Percentiles rank a stretch among this genome's conserved stretches.
These are phyloP conservation scores for Saturnia pavonia DNA, from an alignment of 2,888 invertebrate genomes.

Conservation along the genomic window DNA sequence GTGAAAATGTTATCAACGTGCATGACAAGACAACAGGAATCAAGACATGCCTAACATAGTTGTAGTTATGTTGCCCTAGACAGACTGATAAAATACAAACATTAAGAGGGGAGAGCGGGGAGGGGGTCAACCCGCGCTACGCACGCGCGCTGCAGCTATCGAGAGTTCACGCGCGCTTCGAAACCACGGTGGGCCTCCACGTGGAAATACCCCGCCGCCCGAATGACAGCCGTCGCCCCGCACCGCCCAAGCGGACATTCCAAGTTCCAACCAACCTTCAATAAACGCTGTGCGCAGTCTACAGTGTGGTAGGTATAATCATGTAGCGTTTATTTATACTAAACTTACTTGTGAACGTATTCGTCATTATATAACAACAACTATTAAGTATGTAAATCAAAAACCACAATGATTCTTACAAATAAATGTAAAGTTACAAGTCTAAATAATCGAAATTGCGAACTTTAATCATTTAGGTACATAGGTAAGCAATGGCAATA, in stretches of 20 bases:
- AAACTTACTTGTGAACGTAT: neutral
- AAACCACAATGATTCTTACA: neutral
- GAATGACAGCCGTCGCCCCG: conserved; percentile 41
- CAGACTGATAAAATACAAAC: conserved; percentile 59
- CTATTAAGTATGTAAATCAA: conserved; percentile 8
- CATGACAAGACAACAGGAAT: conserved; percentile 18
- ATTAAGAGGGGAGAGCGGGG: conserved; percentile 54
- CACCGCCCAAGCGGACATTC: conserved; percentile 49
- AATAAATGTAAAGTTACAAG: neutral
- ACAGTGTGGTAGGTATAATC: conserved; percentile 39
- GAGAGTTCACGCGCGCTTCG: conserved; percentile 73
- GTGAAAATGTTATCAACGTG: neutral
- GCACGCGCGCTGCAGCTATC: conserved; percentile 73
- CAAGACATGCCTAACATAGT: conserved; percentile 50
- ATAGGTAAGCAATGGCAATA: neutral
- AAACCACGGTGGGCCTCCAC: conserved; percentile 83
- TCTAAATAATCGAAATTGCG: conserved; percentile 1
- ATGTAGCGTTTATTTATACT: conserved; percentile 11
- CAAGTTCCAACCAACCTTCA: conserved; percentile 67
- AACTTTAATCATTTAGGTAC: neutral
- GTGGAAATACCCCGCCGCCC: conserved; percentile 58
- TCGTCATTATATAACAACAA: conserved; percentile 11
- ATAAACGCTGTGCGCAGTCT: conserved; percentile 57
- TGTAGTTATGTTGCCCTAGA: conserved; percentile 60
- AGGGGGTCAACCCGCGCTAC: conserved; percentile 59